phyloP scores from a whole-genome alignment of 2,797 vertebrate species.

The Acrossocheilus wenchowensis region DNA sequence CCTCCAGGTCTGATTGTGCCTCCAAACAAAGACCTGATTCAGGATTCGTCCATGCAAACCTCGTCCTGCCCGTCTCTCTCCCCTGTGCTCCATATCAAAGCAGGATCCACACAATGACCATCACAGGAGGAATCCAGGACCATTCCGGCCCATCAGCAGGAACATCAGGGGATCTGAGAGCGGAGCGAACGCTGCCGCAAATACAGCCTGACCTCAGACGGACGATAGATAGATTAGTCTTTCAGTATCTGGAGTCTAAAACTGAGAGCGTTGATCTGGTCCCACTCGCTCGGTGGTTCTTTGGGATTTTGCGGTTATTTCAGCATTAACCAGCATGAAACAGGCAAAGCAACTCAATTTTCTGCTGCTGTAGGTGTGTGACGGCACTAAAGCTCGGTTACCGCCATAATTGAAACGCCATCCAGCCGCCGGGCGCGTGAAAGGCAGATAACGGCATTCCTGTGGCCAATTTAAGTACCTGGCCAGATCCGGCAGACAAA shows the following conservation, averaged over 20 bases:
- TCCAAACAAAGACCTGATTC: slow-evolving; percentile 85
- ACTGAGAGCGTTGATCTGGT: neutral
- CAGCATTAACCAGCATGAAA: slow-evolving; percentile 99
- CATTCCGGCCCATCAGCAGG: slow-evolving; percentile 64
- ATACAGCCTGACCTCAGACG: slow-evolving; percentile 45
- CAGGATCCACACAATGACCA: slow-evolving; percentile 73
- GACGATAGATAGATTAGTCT: neutral
- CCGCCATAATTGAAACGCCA: slow-evolving; percentile 88
- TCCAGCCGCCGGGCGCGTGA: slow-evolving; percentile 99
- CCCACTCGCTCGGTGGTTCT: neutral
- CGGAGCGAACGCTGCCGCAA: slow-evolving; percentile 10
- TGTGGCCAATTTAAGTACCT: slow-evolving; percentile 99
- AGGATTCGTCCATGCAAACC: slow-evolving; percentile 77
- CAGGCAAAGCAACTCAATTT: slow-evolving; percentile 99
- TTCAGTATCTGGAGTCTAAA: neutral
- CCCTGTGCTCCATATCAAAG: slow-evolving; percentile 75
- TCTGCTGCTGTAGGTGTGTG: slow-evolving; percentile 99
- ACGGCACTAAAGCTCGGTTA: slow-evolving; percentile 98
- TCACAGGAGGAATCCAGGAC: slow-evolving; percentile 76
- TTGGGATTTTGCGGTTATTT: slow-evolving; percentile 81
- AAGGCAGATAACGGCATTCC: slow-evolving; percentile 99
- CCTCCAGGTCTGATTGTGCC: slow-evolving; percentile 77
- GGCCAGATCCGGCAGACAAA: slow-evolving; percentile 91
- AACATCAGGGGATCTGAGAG: slow-evolving; percentile 68
- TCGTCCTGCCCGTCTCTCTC: slow-evolving; percentile 56